These are phyloP conservation scores for Lagopus muta DNA, from an alignment of 2,113 vertebrate species.

Conservation along the genomic window DNA sequence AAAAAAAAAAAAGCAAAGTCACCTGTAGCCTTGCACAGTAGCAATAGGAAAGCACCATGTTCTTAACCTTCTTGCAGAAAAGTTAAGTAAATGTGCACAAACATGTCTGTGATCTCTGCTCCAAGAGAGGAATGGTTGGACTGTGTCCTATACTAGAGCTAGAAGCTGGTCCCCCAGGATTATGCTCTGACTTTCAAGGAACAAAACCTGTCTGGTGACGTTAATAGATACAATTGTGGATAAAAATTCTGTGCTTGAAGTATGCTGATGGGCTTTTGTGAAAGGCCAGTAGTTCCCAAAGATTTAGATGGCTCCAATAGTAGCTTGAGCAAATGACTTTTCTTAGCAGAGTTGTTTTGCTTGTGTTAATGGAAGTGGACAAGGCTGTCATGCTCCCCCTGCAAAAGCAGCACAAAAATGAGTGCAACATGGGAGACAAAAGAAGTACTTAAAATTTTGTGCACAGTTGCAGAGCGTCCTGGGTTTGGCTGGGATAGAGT, in stretches of 20 bases:
- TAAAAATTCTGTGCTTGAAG: not conserved
- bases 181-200: not conserved
- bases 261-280: not conserved
- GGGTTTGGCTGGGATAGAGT: not conserved
- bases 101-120: not conserved
- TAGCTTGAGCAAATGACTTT: not conserved
- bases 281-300: not conserved
- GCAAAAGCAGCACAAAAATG: not conserved
- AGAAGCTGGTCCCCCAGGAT: not conserved
- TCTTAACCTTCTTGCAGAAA: not conserved
- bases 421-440: not conserved
- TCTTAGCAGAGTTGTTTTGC: not conserved
- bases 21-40: not conserved
- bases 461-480: not conserved
- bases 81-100: slow-evolving; percentile 6
- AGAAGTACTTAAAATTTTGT: not conserved
- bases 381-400: not conserved
- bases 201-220: not conserved
- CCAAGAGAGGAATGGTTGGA: not conserved
- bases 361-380: not conserved
- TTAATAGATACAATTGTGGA: not conserved
- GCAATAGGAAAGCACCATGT: not conserved
- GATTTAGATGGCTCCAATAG: not conserved
- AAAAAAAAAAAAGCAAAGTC: not conserved
- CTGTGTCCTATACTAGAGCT: not conserved